Conservation (phyloP, 2,797 vertebrate species). For the Channa striata region DNA sequence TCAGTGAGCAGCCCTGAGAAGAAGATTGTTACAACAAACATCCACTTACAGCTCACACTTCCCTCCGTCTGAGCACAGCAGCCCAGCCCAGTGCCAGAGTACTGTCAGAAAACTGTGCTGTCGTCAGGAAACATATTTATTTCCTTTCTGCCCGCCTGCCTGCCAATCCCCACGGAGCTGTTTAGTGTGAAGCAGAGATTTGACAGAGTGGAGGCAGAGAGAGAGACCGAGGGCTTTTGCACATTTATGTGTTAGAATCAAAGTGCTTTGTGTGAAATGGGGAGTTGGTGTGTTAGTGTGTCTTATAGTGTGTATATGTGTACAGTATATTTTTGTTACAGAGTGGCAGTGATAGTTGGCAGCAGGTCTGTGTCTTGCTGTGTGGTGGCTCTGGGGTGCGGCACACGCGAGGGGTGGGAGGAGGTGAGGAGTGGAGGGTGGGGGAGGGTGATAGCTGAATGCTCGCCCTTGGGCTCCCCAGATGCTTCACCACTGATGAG, state of each 20-base stretch:
- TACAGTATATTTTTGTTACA: conserved; percentile 54
- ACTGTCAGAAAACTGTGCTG: conserved; percentile 81
- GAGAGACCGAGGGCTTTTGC: conserved; percentile 66
- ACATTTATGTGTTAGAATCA: conserved; percentile 78
- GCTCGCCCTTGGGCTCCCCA: conserved; percentile 87
- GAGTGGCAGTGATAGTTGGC: conserved; percentile 64
- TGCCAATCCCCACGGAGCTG: conserved; percentile 79
- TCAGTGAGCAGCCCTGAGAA: conserved; percentile 48
- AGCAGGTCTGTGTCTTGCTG: conserved; percentile 73
- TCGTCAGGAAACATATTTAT: conserved; percentile 86
- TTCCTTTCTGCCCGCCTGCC: conserved; percentile 77
- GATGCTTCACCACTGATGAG: conserved; percentile 71
- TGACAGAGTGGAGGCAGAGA: conserved; percentile 76
- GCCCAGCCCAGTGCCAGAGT: conserved; percentile 73
- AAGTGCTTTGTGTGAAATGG: conserved; percentile 74
- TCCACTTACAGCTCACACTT: conserved; percentile 65
- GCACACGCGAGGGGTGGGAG: conserved; percentile 54
- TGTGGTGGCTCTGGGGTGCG: conserved; percentile 72
- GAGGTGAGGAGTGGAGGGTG: conserved; percentile 27
- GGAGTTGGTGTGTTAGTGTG: conserved; percentile 46
- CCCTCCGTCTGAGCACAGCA: conserved; percentile 65
- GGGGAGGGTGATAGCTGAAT: conserved; percentile 78
- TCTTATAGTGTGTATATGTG: conserved; percentile 27
- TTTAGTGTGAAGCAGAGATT: conserved; percentile 81
- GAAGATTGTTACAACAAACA: conserved; percentile 70